phyloP scores from a whole-genome alignment of 2,113 vertebrate genomes.

The Planiliza haematocheilus region DNA sequence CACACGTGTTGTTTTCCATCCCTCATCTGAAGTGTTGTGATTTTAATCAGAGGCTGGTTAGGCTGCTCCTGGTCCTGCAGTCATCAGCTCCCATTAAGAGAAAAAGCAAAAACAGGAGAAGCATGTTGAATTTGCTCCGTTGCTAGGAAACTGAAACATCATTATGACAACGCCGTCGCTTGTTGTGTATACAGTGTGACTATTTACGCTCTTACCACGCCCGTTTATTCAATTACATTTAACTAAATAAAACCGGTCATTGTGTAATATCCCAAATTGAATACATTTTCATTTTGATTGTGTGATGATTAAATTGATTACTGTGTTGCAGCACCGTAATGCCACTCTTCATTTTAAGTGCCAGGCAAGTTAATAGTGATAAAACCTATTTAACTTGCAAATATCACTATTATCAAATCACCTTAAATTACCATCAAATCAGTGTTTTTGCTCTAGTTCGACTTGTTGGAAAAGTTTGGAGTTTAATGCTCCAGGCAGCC shows the following conservation, averaged over 20 bases:
- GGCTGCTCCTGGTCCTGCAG: slow-evolving; percentile 17
- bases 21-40: slow-evolving; percentile 25
- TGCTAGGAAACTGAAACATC: slow-evolving; percentile 74
- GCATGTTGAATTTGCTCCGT: slow-evolving; percentile 53
- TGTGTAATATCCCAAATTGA: slow-evolving; percentile 1
- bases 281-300: slow-evolving; percentile 29
- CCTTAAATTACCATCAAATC: slow-evolving; percentile 2
- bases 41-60: slow-evolving; percentile 51
- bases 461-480: slow-evolving; percentile 12
- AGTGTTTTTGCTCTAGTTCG: background rate
- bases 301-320: slow-evolving; percentile 24
- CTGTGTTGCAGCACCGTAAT: background rate
- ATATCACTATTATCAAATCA: background rate
- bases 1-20: slow-evolving; percentile 1
- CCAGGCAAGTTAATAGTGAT: slow-evolving; percentile 2
- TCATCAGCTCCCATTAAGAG: slow-evolving; percentile 57
- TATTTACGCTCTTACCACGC: slow-evolving; percentile 3
- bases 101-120: slow-evolving; percentile 29
- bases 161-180: slow-evolving; percentile 34
- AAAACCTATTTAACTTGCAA: background rate
- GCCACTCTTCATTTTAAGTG: background rate
- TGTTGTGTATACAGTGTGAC: background rate
- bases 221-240: slow-evolving; percentile 32
- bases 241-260: slow-evolving; percentile 32
- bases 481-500: slow-evolving; percentile 18